Percentiles rank a stretch among this genome's conserved stretches.
These are phyloP conservation scores for Otolemur garnettii DNA, from an alignment of 2,113 vertebrate genomes.

Conservation along the genomic window DNA sequence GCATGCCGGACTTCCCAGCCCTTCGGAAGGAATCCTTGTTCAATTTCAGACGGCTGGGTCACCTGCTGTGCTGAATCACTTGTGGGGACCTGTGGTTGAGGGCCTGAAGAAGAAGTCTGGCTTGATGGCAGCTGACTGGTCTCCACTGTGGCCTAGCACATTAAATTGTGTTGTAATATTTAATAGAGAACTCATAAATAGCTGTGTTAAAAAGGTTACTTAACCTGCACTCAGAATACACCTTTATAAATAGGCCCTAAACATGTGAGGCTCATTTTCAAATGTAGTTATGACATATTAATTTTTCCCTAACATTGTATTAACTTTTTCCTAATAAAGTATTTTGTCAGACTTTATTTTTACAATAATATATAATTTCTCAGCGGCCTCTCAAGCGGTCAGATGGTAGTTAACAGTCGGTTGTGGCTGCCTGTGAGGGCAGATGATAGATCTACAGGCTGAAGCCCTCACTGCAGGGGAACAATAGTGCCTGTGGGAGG, in stretches of 20 bases:
- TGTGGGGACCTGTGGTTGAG: conserved; percentile 76
- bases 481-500: background rate
- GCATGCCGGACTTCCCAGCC: conserved; percentile 97
- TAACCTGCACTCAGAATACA: background rate
- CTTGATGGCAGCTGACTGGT: conserved; percentile 74
- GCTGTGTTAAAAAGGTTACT: conserved; percentile 4
- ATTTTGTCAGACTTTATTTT: conserved; percentile 54
- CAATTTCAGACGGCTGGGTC: conserved; percentile 83
- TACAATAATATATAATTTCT: conserved; percentile 10
- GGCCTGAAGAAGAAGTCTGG: conserved; percentile 82
- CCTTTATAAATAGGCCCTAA: background rate
- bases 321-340: background rate
- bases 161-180: background rate
- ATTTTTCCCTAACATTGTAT: background rate
- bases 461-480: too few relatives aligned
- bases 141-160: conserved; percentile 87
- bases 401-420: background rate
- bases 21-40: conserved; percentile 90
- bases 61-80: conserved; percentile 85
- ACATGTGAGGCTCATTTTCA: background rate
- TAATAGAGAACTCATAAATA: conserved; percentile 17
- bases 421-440: background rate
- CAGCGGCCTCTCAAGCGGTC: background rate
- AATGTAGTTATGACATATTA: background rate
- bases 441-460: background rate